Base-by-base conservation (phyloP, 2,113 vertebrate species). In the Actinemys pallida region DNA sequence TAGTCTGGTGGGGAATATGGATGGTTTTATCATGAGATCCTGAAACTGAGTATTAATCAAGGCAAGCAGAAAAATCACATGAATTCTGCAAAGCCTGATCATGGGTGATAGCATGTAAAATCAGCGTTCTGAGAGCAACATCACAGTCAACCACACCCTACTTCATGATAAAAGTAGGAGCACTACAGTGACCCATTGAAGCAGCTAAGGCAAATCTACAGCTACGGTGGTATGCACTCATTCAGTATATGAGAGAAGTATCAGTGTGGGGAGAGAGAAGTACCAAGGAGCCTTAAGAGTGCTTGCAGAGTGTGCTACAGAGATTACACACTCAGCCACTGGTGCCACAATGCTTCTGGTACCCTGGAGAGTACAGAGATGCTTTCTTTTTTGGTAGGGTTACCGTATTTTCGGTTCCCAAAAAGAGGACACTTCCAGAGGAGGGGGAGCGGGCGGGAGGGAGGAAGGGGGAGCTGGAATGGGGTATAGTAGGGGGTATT, bases 81-180 rank as follows among this genome's bases (percentile, higher is more conserved):
- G 0, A 87, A 85, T 94, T 92, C 91, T 93, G 24, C 85, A 90
- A 89, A 92, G 83, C 76, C 87, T 86, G 27, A 45, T 94, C 93
- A 69, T 80, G 88, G 87, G 62, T 93, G 56, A 84, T 88, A n/a
- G 83, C 83, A 72, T 27, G 24, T 86, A 89, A 92, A 96, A 93
- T 88, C 57, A 53, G 81, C 53, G 45, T 56, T 92, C 59, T 83
- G 94, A 86, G 72, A 91, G 49, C 76, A 94, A 5, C 56, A 84
- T 95, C 81, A 88, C 87, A 82, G 81, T 84, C 84, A 94, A 82
- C 52, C 1, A 0, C 87, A 93, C 25, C 4, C 24, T 95, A 79
- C 49, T 88, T 4, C 76, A n/a, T 94, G 89, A 90, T 94, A 72
- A 92, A 90, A 94, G 57, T 14, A 45, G 90, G 56, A 89, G 17